phyloP scores from a whole-genome alignment of 1,140 invertebrate species.

The Apis cerana region DNA sequence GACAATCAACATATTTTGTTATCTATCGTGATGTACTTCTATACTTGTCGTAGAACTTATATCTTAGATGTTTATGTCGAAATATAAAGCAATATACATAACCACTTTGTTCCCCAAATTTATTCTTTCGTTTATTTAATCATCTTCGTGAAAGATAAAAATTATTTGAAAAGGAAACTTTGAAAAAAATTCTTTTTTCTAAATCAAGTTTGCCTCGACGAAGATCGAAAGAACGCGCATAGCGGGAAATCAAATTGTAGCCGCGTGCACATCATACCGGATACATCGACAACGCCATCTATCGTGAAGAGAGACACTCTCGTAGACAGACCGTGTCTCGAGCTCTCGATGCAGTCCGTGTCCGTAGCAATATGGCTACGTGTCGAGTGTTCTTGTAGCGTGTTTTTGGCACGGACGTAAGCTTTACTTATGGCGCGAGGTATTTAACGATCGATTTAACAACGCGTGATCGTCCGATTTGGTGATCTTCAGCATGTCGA shows the following conservation, averaged over 20 bases:
- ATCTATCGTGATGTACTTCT: constrained; percentile 44
- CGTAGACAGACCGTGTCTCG: not conserved
- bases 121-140: not conserved
- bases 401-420: too few relatives aligned
- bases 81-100: constrained; percentile 52
- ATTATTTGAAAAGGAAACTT: not conserved
- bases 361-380: constrained; percentile 47
- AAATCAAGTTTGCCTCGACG: not conserved
- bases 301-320: not conserved
- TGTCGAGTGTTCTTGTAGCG: not conserved
- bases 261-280: not conserved
- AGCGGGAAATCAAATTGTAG: not conserved
- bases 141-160: not conserved
- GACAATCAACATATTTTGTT: constrained; percentile 69
- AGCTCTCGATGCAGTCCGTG: constrained; percentile 5
- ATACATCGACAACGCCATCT: constrained; percentile 8
- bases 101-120: not conserved
- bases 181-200: not conserved
- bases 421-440: not conserved
- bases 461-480: not conserved
- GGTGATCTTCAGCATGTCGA: constrained; percentile 43
- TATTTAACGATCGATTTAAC: not conserved
- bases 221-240: not conserved
- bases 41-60: constrained; percentile 53
- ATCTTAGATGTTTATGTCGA: constrained; percentile 54